Evolutionary conservation across 2,797 vertebrate species (phyloP), one percentile per base, ranked within the genome.

Genomic region (Petrocephalus schoutedeni): DNA sequence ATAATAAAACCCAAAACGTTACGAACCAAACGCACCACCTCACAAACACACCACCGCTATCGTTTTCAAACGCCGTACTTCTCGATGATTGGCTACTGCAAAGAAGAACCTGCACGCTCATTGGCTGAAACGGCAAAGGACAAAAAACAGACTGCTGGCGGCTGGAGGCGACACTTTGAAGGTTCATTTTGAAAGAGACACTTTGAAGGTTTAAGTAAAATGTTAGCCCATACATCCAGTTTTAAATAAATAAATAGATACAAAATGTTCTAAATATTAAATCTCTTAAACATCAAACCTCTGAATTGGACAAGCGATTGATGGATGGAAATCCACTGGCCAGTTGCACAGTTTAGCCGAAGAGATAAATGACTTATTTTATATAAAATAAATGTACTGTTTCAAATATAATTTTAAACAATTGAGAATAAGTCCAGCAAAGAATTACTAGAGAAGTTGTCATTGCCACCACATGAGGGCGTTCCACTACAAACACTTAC

Each of bases 51-150:
- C 71, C 14, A 14, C 3, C 94, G 94, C 94, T 93, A 94, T 93
- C 89, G 89, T 91, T 94, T 95, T 94, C 91, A 96, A 95, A 94
- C 89, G 0, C 12, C 9, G 21, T 67, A 0, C 49, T 0, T 21
- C 36, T 86, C 80, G 0, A 23, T 3, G 89, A 94, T 95, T 95
- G 94, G 74, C 51, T 5, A 3, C 19, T 10, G 41, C n/a, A 9
- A 51, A 28, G 49, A 49, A 10, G 80, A 53, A 83, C 23, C n/a
- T 83, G 21, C 21, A 9, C 80, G 41, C 51, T 83, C 80, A 83
- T 83, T 83, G 80, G 80, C 49, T 83, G 51, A 83, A 83, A 83
- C 51, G 45, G 49, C 8, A 23, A 53, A 21, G 45, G 8, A 23
- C 41, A 12, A 14, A 23, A 28, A 85, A 56, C 10, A 77, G 9